Conservation (phyloP, 2,113 vertebrate genomes). For the Hypocryptadius cinnamomeus region DNA sequence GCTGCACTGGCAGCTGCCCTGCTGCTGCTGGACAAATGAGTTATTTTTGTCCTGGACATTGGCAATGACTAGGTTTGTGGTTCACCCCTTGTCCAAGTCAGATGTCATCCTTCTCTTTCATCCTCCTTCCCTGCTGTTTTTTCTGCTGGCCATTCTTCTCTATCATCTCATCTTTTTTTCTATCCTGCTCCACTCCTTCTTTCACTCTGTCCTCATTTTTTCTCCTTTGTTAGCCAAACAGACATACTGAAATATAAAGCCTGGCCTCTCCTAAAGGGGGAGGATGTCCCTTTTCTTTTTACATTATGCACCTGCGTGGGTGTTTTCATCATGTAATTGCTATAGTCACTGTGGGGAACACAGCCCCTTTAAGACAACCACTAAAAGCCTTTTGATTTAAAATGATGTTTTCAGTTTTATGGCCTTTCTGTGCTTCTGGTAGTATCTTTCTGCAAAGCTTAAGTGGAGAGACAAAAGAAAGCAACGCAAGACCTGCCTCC, state of each 20-base stretch:
- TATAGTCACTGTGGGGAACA: neutral
- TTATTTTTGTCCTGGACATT: slow-evolving; percentile 21
- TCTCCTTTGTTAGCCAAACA: neutral
- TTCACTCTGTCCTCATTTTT: neutral
- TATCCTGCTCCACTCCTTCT: neutral
- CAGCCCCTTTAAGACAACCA: neutral
- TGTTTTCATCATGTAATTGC: slow-evolving; percentile 3
- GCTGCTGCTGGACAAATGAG: neutral
- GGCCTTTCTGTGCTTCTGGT: slow-evolving; percentile 12
- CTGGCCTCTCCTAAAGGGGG: neutral
- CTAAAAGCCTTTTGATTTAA: slow-evolving; percentile 48
- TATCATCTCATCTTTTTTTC: neutral
- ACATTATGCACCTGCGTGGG: slow-evolving; percentile 12
- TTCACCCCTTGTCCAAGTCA: neutral
- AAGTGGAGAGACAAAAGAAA: slow-evolving; percentile 36
- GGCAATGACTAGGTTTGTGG: neutral
- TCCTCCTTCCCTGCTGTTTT: neutral
- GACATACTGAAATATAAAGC: neutral
- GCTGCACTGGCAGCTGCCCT: neutral
- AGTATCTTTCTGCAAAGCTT: slow-evolving; percentile 3
- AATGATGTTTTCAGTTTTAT: neutral
- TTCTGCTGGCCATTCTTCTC: neutral
- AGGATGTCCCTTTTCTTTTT: neutral
- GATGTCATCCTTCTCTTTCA: slow-evolving; percentile 7
- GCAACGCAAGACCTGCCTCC: neutral